These are phyloP conservation scores for Lathronympha strigana DNA, from an alignment of 2,888 invertebrate species.

Conservation along the genomic window DNA sequence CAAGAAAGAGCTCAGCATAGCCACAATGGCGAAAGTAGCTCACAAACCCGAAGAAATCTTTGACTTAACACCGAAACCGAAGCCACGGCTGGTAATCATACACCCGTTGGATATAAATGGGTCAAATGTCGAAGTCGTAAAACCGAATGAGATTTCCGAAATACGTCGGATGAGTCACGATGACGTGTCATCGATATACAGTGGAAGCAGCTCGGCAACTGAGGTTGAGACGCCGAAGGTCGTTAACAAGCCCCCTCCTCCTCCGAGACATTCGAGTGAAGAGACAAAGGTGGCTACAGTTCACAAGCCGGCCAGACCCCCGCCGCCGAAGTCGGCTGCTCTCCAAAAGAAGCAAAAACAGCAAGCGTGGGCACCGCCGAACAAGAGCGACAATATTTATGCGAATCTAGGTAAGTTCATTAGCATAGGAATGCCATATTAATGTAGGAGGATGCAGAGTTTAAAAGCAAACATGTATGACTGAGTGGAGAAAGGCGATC, in stretches of 20 bases:
- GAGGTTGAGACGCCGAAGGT: conserved; percentile 73
- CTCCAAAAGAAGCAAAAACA: conserved; percentile 85
- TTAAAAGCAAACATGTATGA: conserved; percentile 1
- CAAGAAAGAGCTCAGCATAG: conserved; percentile 79
- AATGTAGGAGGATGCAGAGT: conserved; percentile 5
- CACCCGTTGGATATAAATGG: conserved; percentile 95
- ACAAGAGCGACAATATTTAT: conserved; percentile 86
- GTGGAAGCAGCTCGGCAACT: conserved; percentile 69
- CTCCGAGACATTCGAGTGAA: conserved; percentile 85
- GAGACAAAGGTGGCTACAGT: conserved; percentile 80
- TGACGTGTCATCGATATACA: conserved; percentile 82
- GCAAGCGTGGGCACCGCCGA: conserved; percentile 73
- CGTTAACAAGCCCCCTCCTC: conserved; percentile 89
- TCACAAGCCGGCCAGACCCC: conserved; percentile 88
- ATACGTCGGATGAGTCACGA: conserved; percentile 73
- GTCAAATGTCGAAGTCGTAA: conserved; percentile 91
- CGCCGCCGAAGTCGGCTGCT: conserved; percentile 88
- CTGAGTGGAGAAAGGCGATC: conserved; percentile 9
- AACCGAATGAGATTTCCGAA: conserved; percentile 77
- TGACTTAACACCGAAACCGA: conserved; percentile 85
- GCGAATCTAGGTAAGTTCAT: conserved; percentile 88
- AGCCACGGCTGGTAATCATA: conserved; percentile 92
- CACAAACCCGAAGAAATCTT: conserved; percentile 82
- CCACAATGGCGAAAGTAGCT: conserved; percentile 75
- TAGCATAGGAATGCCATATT: conserved; percentile 24